Evolutionary conservation across 2,888 invertebrate species (phyloP).

Genomic region (Eucera pruinosa): DNA sequence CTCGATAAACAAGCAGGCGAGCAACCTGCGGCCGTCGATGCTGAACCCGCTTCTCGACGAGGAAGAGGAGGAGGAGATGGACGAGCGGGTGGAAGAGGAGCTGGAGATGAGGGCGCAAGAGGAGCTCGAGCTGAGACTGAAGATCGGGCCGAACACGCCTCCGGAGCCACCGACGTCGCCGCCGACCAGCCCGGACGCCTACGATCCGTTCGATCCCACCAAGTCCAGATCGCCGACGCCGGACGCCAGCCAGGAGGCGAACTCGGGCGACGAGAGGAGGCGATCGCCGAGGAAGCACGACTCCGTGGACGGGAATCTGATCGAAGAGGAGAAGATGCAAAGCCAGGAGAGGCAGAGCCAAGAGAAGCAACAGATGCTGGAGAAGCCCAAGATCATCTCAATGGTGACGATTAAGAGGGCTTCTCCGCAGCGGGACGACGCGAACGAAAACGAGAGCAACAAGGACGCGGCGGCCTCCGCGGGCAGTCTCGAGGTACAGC

Average conservation of each 20-base stretch:
- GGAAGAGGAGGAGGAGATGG: constrained; percentile 82
- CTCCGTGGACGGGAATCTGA: constrained; percentile 55
- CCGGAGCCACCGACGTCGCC: constrained; percentile 89
- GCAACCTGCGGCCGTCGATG: constrained; percentile 79
- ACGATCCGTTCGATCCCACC: constrained; percentile 96
- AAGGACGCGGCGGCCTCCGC: constrained; percentile 51
- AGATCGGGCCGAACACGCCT: constrained; percentile 90
- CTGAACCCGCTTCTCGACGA: constrained; percentile 87
- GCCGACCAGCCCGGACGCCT: constrained; percentile 91
- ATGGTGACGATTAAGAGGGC: constrained; percentile 82
- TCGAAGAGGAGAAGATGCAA: constrained; percentile 67
- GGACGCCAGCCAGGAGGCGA: constrained; percentile 75
- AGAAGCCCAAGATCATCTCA: constrained; percentile 83
- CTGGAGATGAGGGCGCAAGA: constrained; percentile 82
- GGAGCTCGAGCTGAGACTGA: constrained; percentile 79
- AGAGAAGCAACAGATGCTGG: constrained; percentile 72
- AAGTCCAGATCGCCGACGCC: constrained; percentile 90
- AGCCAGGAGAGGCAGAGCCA: constrained; percentile 61
- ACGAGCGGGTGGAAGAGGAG: constrained; percentile 82
- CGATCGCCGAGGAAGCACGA: constrained; percentile 80
- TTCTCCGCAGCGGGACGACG: constrained; percentile 76
- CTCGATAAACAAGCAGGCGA: constrained; percentile 84
- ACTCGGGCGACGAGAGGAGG: constrained; percentile 73
- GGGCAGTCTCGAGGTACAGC: constrained; percentile 72
- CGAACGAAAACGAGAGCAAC: constrained; percentile 67